Evolutionary conservation across 1,140 invertebrate species (phyloP).

Genomic region (Sarcophaga bullata): DNA sequence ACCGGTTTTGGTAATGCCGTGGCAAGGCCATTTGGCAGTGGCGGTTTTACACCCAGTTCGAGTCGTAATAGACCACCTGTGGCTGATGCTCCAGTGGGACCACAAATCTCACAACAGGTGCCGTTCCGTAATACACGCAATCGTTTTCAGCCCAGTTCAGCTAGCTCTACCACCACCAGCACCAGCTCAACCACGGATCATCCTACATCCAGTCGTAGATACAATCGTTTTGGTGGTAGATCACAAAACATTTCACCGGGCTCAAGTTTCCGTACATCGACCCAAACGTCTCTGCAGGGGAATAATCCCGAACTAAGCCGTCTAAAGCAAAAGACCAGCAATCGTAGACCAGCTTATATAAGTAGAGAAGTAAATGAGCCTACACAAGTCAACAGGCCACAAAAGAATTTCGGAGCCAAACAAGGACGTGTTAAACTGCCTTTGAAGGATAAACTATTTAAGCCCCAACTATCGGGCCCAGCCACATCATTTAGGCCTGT

Average conservation of each 20-base stretch:
- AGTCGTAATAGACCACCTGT: constrained; percentile 51
- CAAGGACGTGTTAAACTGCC: constrained; percentile 54
- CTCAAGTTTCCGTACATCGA: background rate
- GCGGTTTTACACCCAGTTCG: constrained; percentile 54
- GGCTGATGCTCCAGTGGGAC: background rate
- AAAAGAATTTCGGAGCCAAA: constrained; percentile 50
- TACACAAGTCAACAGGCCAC: constrained; percentile 35
- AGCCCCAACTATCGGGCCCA: constrained; percentile 25
- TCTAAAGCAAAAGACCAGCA: constrained; percentile 40
- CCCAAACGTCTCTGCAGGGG: background rate
- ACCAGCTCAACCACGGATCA: constrained; percentile 47
- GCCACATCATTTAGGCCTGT: constrained; percentile 44
- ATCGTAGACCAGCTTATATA: constrained; percentile 58
- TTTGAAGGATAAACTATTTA: constrained; percentile 42
- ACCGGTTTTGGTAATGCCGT: constrained; percentile 46
- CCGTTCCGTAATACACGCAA: constrained; percentile 52
- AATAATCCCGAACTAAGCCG: constrained; percentile 53
- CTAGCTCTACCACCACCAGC: constrained; percentile 27
- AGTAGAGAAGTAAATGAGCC: constrained; percentile 62
- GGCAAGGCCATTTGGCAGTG: constrained; percentile 55
- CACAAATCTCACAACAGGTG: constrained; percentile 46
- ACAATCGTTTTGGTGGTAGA: constrained; percentile 55
- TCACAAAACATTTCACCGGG: background rate
- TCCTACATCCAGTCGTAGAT: constrained; percentile 52
- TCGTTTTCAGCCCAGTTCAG: constrained; percentile 55